A percentile compares a stretch with the other conserved stretches of the same genome.
These are phyloP conservation scores for Crioceris asparagi DNA, from an alignment of 2,888 invertebrate species.

Conservation along the genomic window DNA sequence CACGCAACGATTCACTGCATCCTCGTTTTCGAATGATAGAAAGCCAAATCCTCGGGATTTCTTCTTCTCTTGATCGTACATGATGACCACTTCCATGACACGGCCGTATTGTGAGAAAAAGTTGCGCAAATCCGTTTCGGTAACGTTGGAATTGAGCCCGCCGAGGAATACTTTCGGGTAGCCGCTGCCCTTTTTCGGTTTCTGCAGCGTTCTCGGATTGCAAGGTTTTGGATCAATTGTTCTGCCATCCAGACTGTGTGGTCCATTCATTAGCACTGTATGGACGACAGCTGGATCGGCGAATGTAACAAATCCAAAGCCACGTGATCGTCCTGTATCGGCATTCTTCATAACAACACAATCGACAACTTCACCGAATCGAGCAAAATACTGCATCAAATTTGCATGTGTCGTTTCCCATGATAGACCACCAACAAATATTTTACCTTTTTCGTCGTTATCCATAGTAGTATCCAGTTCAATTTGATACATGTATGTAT, in stretches of 20 bases:
- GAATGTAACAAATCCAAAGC: too few species aligned
- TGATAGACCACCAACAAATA: slow-evolving; percentile 87
- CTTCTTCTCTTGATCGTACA: slow-evolving; percentile 95
- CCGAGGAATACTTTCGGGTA: slow-evolving; percentile 92
- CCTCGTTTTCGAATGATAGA: slow-evolving; percentile 88
- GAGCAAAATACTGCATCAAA: slow-evolving; percentile 80
- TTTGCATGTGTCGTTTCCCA: slow-evolving; percentile 92
- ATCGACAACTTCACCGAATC: slow-evolving; percentile 93
- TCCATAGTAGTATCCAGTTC: too few species aligned
- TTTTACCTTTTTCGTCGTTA: slow-evolving; percentile 58
- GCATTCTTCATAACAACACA: too few species aligned
- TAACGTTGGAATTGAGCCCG: slow-evolving; percentile 87
- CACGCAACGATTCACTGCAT: slow-evolving; percentile 83
- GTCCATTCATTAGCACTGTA: slow-evolving; percentile 80
- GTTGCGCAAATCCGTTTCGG: slow-evolving; percentile 83
- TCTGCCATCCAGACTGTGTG: slow-evolving; percentile 84
- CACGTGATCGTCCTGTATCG: too few species aligned
- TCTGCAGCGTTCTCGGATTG: slow-evolving; percentile 85
- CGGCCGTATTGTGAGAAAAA: slow-evolving; percentile 90
- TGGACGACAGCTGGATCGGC: too few species aligned
- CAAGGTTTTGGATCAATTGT: slow-evolving; percentile 93
- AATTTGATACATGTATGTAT: too few species aligned
- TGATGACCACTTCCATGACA: slow-evolving; percentile 92
- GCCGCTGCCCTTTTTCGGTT: slow-evolving; percentile 79
- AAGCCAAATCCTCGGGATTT: slow-evolving; percentile 95